phyloP scores from a whole-genome alignment of 1,140 invertebrate species.

The Nasonia longicornis region DNA sequence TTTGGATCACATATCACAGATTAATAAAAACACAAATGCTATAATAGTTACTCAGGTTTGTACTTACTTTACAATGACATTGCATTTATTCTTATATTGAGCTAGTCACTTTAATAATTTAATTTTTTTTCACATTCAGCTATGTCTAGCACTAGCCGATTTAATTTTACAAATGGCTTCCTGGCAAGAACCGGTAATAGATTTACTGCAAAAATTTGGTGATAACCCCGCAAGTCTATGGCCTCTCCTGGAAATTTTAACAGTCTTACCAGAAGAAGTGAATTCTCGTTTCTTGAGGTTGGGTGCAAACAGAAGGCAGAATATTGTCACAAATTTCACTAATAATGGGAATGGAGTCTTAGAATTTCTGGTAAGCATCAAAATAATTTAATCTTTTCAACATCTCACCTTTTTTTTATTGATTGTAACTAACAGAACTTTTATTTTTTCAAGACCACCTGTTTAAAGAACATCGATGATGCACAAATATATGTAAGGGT shows the following conservation, averaged over 20 bases:
- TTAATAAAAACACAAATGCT: conserved; percentile 83
- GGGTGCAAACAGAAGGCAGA: conserved; percentile 89
- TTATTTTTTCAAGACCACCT: conserved; percentile 72
- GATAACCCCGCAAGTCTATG: conserved; percentile 75
- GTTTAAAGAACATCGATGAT: conserved; percentile 74
- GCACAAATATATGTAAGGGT: conserved; percentile 73
- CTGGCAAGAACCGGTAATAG: conserved; percentile 90
- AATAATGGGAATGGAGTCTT: conserved; percentile 75
- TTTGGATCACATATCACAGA: conserved; percentile 88
- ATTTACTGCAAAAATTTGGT: conserved; percentile 83
- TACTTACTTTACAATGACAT: conserved; percentile 18
- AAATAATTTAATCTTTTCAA: background rate
- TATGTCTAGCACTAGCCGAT: conserved; percentile 93
- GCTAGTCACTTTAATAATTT: conserved; percentile 4
- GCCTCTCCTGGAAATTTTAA: conserved; percentile 92
- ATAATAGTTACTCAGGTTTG: conserved; percentile 87
- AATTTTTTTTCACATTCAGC: conserved; percentile 64
- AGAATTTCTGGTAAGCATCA: conserved; percentile 78
- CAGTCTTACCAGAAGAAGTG: conserved; percentile 96
- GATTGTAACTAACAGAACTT: conserved; percentile 26
- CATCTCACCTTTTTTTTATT: background rate
- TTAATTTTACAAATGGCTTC: conserved; percentile 92
- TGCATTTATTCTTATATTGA: background rate
- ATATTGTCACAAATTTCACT: conserved; percentile 84
- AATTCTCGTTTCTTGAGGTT: conserved; percentile 83